These are phyloP conservation scores for Tethea ocularis DNA, from an alignment of 2,888 invertebrate genomes.

Conservation along the genomic window DNA sequence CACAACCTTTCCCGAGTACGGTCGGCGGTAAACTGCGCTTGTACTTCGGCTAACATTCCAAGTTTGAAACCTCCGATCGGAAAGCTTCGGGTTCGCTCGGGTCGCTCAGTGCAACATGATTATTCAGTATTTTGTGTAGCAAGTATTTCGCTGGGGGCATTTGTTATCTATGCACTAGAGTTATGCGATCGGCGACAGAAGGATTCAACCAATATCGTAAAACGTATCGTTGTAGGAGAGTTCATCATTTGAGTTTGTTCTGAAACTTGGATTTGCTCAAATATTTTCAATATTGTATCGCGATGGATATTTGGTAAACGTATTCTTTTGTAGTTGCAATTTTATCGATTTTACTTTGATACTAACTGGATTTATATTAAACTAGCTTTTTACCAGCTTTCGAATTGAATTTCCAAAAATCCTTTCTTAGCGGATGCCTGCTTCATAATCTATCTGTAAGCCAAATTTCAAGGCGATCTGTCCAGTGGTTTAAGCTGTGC, in stretches of 20 bases:
- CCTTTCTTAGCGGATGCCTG: too few species aligned
- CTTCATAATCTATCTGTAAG: too few species aligned
- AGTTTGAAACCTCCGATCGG: constrained; percentile 53
- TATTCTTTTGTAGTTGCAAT: neutral
- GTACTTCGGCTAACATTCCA: constrained; percentile 41
- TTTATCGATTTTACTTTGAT: neutral
- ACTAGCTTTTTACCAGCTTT: too few species aligned
- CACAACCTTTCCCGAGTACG: constrained; percentile 40
- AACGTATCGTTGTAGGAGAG: constrained; percentile 19
- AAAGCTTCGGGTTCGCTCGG: constrained; percentile 49
- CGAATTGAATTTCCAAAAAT: too few species aligned
- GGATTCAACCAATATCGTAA: constrained; percentile 29
- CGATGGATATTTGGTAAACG: neutral
- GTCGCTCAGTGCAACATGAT: constrained; percentile 36
- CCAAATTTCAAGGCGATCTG: too few species aligned
- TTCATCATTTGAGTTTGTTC: constrained; percentile 11
- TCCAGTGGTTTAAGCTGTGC: too few species aligned
- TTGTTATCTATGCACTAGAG: constrained; percentile 40
- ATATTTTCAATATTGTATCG: neutral
- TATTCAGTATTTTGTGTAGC: constrained; percentile 40
- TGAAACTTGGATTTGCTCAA: neutral
- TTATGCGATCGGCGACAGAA: constrained; percentile 26
- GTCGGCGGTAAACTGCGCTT: constrained; percentile 58
- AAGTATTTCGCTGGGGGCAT: constrained; percentile 28
- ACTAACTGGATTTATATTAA: too few species aligned